Conservation (phyloP, 2,888 invertebrate species). For the Pocota personata region DNA sequence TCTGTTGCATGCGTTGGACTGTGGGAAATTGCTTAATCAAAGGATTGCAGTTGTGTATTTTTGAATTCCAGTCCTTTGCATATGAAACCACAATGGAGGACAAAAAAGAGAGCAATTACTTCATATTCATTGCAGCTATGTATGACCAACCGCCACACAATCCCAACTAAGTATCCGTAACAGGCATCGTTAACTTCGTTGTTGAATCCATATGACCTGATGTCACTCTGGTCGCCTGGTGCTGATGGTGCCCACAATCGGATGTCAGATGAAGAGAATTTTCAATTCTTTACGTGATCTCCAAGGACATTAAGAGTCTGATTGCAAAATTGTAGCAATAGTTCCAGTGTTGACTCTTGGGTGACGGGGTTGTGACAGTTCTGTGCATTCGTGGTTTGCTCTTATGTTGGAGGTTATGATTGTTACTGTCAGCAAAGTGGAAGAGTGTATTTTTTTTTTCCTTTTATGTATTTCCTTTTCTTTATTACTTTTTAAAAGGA, state of each 20-base stretch:
- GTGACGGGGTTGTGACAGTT: constrained; percentile 48
- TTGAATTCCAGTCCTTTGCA: constrained; percentile 35
- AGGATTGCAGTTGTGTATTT: constrained; percentile 13
- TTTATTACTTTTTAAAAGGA: constrained; percentile 55
- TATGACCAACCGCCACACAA: constrained; percentile 41
- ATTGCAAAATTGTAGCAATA: constrained; percentile 74
- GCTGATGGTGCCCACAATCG: constrained; percentile 60
- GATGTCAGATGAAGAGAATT: constrained; percentile 68
- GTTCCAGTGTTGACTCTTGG: constrained; percentile 30
- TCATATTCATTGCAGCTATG: constrained; percentile 65
- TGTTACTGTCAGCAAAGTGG: constrained; percentile 67
- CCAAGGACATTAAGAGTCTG: constrained; percentile 73
- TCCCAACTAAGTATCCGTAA: constrained; percentile 69
- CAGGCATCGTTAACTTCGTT: constrained; percentile 67
- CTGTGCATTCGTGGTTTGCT: constrained; percentile 54
- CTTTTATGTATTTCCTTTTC: constrained; percentile 36
- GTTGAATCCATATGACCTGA: constrained; percentile 56
- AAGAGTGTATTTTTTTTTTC: constrained; percentile 13
- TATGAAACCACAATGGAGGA: constrained; percentile 54
- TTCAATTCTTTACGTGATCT: constrained; percentile 77
- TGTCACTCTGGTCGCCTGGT: constrained; percentile 56
- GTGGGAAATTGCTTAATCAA: constrained; percentile 68
- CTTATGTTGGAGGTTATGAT: constrained; percentile 60
- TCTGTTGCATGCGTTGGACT: constrained; percentile 47
- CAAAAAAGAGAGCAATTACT: constrained; percentile 66